Evolutionary conservation across 2,113 vertebrate genomes (phyloP).

Genomic region (Myrmecobius fasciatus): DNA sequence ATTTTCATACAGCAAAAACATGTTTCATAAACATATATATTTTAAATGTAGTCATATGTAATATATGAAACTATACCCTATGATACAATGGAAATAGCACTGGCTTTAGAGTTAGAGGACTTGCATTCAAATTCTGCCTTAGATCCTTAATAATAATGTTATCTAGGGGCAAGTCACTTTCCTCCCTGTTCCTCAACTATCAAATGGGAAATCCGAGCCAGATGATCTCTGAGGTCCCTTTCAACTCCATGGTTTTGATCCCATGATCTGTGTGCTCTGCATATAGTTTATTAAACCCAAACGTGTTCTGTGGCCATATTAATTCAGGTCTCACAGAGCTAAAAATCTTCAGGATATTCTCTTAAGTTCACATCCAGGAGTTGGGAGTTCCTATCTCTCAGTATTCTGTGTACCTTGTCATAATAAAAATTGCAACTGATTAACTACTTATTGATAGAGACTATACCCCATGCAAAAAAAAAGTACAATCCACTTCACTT

Average conservation of each 20-base stretch:
- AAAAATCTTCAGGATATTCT: background rate
- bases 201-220: background rate
- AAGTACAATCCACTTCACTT: background rate
- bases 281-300: background rate
- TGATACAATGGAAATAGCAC: background rate
- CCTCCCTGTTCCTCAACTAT: too few species aligned
- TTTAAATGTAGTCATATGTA: background rate
- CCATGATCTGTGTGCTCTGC: background rate
- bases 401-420: background rate
- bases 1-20: background rate
- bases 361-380: background rate
- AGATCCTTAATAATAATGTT: background rate
- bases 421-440: background rate
- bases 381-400: background rate
- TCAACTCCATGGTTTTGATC: background rate
- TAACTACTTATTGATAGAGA: background rate
- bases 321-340: background rate
- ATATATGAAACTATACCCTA: background rate
- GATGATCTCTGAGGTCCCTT: background rate
- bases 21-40: too few species aligned
- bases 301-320: background rate
- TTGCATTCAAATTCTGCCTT: background rate
- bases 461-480: background rate
- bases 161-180: background rate
- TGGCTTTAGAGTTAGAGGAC: background rate